These are phyloP conservation scores for Heliconius sara DNA, from an alignment of 2,888 invertebrate genomes.

Conservation along the genomic window DNA sequence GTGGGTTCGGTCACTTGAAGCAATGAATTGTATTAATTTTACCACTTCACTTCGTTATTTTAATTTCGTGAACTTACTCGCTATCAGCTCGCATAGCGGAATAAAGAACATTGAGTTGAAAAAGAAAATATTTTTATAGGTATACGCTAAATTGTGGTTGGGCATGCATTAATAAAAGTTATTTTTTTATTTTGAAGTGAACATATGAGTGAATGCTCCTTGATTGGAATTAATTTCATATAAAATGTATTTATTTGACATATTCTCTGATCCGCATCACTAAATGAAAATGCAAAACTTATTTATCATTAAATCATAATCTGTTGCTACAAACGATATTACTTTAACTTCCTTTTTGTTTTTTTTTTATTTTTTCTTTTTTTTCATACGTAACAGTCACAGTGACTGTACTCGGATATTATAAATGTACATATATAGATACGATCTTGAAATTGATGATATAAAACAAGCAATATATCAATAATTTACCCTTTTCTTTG, in stretches of 20 bases:
- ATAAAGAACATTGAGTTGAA: too few relatives aligned
- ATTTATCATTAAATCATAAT: background rate
- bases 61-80: too few relatives aligned
- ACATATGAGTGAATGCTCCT: too few relatives aligned
- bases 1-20: background rate
- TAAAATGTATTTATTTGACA: too few relatives aligned
- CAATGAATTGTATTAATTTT: background rate
- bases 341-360: background rate
- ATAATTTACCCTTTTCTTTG: constrained; percentile 59
- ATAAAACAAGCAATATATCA: constrained; percentile 65
- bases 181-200: too few relatives aligned
- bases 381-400: background rate
- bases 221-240: too few relatives aligned
- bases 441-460: constrained; percentile 60
- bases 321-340: background rate
- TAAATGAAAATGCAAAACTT: too few relatives aligned
- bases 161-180: too few relatives aligned
- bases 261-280: too few relatives aligned
- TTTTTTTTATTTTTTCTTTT: background rate
- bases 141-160: too few relatives aligned
- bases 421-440: constrained; percentile 55
- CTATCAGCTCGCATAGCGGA: too few relatives aligned
- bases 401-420: constrained; percentile 50
- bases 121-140: too few relatives aligned
- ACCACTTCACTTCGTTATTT: background rate